phyloP scores from a whole-genome alignment of 2,888 invertebrate genomes.

The Platerodrilus igneus region DNA sequence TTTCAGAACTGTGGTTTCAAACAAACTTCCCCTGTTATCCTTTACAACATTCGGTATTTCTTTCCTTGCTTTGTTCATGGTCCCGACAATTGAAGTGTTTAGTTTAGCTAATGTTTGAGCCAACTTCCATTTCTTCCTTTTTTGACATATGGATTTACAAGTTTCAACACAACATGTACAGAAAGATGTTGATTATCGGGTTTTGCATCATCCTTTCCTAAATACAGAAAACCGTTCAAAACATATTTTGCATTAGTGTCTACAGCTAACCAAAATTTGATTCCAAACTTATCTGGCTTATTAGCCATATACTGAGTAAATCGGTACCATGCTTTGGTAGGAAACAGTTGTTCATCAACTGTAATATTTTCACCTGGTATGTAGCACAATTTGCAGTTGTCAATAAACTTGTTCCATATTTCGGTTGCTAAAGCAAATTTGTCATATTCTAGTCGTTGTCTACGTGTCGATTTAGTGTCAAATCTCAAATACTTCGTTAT shows the following conservation, averaged over 20 bases:
- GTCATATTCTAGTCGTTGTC: too few relatives aligned
- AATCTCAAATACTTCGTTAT: too few relatives aligned
- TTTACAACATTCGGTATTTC: neutral
- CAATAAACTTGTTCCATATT: neutral
- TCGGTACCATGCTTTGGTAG: conserved; percentile 11
- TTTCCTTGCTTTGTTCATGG: conserved; percentile 13
- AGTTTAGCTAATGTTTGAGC: neutral
- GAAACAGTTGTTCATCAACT: conserved; percentile 32
- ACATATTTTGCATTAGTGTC: conserved; percentile 5
- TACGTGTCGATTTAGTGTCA: too few relatives aligned
- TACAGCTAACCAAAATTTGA: conserved; percentile 8
- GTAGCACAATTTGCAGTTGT: conserved; percentile 5
- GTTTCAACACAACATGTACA: neutral
- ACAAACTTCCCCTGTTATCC: neutral
- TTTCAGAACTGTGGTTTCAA: neutral
- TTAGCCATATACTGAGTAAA: conserved; percentile 29
- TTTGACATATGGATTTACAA: neutral
- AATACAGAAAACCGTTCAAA: neutral
- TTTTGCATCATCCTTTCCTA: neutral
- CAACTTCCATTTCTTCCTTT: conserved; percentile 10
- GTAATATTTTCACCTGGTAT: conserved; percentile 23
- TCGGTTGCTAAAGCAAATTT: too few relatives aligned
- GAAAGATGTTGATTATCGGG: neutral
- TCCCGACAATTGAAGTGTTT: conserved; percentile 19
- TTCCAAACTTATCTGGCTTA: conserved; percentile 25